Evolutionary conservation across 1,140 invertebrate genomes (phyloP).

Genomic region (Babylonia areolata): DNA sequence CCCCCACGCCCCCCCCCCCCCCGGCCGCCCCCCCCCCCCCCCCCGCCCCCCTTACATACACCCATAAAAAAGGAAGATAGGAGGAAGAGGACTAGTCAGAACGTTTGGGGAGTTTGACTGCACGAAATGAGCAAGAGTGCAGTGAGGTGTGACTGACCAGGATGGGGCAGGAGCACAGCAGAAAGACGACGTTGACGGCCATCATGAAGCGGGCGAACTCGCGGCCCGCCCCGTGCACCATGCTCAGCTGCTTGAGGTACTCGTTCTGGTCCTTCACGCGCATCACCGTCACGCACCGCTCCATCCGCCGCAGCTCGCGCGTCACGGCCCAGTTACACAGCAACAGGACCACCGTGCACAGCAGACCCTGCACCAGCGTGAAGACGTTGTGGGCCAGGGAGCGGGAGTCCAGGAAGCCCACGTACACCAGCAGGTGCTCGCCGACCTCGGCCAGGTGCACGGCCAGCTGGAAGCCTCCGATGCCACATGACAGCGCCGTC

Average conservation of each 20-base stretch:
- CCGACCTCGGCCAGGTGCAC: not conserved
- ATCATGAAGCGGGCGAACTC: constrained; percentile 38
- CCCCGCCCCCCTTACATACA: not conserved
- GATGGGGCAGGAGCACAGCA: constrained; percentile 19
- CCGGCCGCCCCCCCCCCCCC: too few relatives aligned
- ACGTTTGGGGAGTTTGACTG: too few relatives aligned
- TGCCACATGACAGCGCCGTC: not conserved
- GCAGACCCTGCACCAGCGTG: constrained; percentile 16
- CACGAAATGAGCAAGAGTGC: too few relatives aligned
- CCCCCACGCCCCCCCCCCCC: too few relatives aligned
- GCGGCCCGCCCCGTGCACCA: constrained; percentile 32
- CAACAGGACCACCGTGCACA: constrained; percentile 30
- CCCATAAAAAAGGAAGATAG: not conserved
- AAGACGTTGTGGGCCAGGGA: constrained; percentile 29
- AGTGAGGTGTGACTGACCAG: constrained; percentile 37
- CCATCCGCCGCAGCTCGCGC: constrained; percentile 36
- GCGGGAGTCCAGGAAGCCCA: constrained; percentile 18
- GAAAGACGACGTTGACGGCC: constrained; percentile 35
- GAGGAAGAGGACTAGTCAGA: too few relatives aligned
- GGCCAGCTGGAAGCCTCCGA: constrained; percentile 14
- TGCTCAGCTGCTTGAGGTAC: constrained; percentile 39
- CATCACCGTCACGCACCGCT: constrained; percentile 32
- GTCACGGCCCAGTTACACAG: constrained; percentile 36
- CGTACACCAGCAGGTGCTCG: not conserved
- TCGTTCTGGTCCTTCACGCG: constrained; percentile 30